phyloP scores from a whole-genome alignment of 2,888 invertebrate species.

The Alentia gelatinosa region DNA sequence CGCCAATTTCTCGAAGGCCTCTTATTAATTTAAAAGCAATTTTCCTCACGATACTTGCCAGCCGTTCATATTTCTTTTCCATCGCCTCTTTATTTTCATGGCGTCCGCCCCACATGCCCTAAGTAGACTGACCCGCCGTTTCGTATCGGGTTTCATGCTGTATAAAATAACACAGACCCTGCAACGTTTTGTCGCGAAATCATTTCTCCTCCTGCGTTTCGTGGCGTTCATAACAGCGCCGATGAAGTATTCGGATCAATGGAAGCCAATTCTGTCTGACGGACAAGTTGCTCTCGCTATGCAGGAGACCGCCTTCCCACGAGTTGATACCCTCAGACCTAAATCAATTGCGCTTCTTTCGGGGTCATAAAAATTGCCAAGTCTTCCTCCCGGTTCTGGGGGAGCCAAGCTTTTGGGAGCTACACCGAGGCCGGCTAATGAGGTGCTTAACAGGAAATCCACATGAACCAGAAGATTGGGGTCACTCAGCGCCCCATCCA shows the following conservation, averaged over 20 bases:
- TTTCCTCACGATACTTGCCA: background rate
- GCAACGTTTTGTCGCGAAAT: no score
- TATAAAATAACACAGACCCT: no score
- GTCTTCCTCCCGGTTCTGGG: background rate
- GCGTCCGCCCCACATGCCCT: no score
- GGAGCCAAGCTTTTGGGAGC: background rate
- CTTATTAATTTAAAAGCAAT: constrained; percentile 1
- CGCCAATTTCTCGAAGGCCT: background rate
- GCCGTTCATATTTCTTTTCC: background rate
- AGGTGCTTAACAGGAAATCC: constrained; percentile 36
- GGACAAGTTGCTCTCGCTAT: background rate
- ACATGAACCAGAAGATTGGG: background rate
- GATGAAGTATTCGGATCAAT: constrained; percentile 32
- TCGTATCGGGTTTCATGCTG: no score
- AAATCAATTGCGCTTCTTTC: background rate
- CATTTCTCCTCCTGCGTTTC: background rate
- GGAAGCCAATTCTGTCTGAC: background rate
- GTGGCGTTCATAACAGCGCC: background rate
- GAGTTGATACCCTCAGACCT: constrained; percentile 10
- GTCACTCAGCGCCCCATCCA: background rate
- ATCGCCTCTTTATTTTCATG: no score
- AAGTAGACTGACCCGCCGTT: no score
- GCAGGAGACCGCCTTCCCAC: background rate
- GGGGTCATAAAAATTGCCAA: background rate
- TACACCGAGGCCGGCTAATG: background rate